Evolutionary conservation across 1,140 invertebrate species (phyloP).

Genomic region (Psilanteris sp.): DNA sequence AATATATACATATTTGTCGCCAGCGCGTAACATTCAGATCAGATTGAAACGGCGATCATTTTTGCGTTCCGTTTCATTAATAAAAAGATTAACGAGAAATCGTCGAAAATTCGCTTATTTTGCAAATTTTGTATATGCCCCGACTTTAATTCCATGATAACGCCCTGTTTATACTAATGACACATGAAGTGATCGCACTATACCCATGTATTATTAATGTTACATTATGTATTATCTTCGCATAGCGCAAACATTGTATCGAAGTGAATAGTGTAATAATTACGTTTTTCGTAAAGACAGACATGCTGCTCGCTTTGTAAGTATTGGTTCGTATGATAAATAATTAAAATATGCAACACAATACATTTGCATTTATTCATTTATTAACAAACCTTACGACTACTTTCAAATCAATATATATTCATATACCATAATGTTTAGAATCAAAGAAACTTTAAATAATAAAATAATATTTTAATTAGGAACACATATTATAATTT

Average conservation of each 20-base stretch:
- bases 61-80: conserved; percentile 27
- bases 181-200: conserved; percentile 66
- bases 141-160: conserved; percentile 61
- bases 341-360: conserved; percentile 72
- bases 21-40: conserved; percentile 46
- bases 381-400: not conserved
- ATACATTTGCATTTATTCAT: conserved; percentile 45
- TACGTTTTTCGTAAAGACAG: conserved; percentile 68
- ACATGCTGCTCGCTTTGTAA: conserved; percentile 77
- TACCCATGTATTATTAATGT: conserved; percentile 77
- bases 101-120: conserved; percentile 53
- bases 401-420: no score
- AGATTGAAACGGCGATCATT: conserved; percentile 12
- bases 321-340: conserved; percentile 77
- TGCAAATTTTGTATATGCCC: conserved; percentile 60
- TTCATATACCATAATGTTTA: no score
- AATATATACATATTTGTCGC: conserved; percentile 49
- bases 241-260: conserved; percentile 70
- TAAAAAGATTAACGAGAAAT: conserved; percentile 49
- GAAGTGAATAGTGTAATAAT: conserved; percentile 70
- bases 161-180: conserved; percentile 62
- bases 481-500: no score
- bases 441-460: no score
- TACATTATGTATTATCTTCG: conserved; percentile 74
- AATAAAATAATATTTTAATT: no score